Base-by-base conservation (phyloP, 2,797 vertebrate genomes). In the Rhinoraja longicauda region DNA sequence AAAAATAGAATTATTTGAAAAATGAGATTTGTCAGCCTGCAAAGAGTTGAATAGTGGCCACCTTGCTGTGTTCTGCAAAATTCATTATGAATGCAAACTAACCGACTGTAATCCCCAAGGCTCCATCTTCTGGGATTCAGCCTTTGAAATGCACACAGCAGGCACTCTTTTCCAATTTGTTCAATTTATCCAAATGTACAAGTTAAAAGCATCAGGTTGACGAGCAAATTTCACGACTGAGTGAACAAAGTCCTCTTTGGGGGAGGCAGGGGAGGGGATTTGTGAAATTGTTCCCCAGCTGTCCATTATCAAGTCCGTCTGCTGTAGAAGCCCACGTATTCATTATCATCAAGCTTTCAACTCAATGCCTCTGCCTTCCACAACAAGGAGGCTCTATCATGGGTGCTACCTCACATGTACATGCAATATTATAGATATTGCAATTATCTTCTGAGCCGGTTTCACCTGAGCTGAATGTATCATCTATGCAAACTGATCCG, bases 331-430 rank as follows among this genome's bases (percentile, higher is more conserved):
- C 9, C 70, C 59, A 53, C 45, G 39, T 39, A 75, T 72, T 53
- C 26, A 73, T 91, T 29, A 75, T 73, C 90, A 72, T 75, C 12
- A 90, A 90, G 53, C 13, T 13, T 92, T 93, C 84, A 90, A 88
- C 88, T 72, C 64, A 53, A 92, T 92, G 90, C 70, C 90, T 75
- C 84, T 67, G 70, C 90, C 39, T 92, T 67, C 90, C 96, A 94
- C 95, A 95, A 95, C 95, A 95, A 67, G 94, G 94, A 95, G 95
- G 96, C 96, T 96, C 95, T 96, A 95, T 95, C 95, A 95, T 95
- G 96, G 96, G 95, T 94, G 94, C 96, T 97, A 97, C 97, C 97
- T 97, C 97, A 97, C 94, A n/a, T 94, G 95, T 95, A 95, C 95
- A 95, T 94, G 94, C 94, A 94, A 94, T 59, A 94, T 94, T 93